These are phyloP conservation scores for Harmothoe impar DNA, from an alignment of 2,888 invertebrate genomes.

Conservation along the genomic window DNA sequence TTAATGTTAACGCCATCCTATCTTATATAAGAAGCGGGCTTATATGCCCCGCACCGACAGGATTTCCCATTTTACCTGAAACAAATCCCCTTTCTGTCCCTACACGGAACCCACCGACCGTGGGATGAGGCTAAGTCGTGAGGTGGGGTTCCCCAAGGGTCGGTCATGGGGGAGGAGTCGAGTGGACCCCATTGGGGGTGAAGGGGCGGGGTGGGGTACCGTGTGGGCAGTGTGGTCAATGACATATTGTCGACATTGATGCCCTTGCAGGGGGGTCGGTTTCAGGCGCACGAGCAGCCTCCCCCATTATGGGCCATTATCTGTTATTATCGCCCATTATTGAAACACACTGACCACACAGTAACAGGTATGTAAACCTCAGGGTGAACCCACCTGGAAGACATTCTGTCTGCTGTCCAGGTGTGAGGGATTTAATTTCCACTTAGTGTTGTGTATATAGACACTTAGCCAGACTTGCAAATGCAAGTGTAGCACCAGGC, in stretches of 20 bases:
- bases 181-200: background rate
- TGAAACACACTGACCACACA: background rate
- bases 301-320: background rate
- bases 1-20: too few species aligned
- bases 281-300: conserved; percentile 9
- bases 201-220: conserved; percentile 6
- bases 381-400: background rate
- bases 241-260: conserved; percentile 17
- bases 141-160: background rate
- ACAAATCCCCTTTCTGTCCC: too few species aligned
- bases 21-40: too few species aligned
- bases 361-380: background rate
- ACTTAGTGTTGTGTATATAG: too few species aligned
- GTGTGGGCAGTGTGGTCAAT: conserved; percentile 44
- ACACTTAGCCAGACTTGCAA: too few species aligned
- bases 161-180: conserved; percentile 44
- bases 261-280: background rate
- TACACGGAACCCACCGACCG: too few species aligned
- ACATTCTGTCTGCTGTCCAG: background rate
- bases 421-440: background rate
- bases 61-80: too few species aligned
- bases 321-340: conserved; percentile 1
- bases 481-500: too few species aligned
- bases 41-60: too few species aligned
- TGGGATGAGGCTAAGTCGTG: too few species aligned